phyloP scores from a whole-genome alignment of 2,888 invertebrate species.

The Scaptomyza reducta region DNA sequence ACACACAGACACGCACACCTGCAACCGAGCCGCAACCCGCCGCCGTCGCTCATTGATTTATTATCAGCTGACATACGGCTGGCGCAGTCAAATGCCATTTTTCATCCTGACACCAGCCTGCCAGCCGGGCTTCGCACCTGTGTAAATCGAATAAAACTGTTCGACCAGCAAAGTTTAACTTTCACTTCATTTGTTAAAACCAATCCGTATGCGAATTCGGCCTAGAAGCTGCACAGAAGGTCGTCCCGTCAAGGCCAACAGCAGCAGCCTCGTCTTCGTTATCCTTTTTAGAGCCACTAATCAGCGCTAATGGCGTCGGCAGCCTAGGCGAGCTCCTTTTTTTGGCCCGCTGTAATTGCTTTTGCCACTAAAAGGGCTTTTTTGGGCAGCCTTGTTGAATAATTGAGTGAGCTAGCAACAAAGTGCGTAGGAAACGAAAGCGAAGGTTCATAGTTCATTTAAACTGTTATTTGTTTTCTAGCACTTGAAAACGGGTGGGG shows the following conservation, averaged over 20 bases:
- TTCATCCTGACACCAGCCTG: conserved; percentile 51
- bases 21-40: not conserved
- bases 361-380: conserved; percentile 35
- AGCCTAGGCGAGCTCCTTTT: not conserved
- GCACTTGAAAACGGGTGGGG: conserved; percentile 1
- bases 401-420: conserved; percentile 22
- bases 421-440: conserved; percentile 9
- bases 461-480: not conserved
- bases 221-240: conserved; percentile 37
- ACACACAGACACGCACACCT: not conserved
- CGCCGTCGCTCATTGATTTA: conserved; percentile 60
- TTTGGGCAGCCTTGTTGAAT: conserved; percentile 32
- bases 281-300: conserved; percentile 33
- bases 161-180: conserved; percentile 59
- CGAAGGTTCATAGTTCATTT: not conserved
- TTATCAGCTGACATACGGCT: conserved; percentile 35
- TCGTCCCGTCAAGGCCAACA: conserved; percentile 36
- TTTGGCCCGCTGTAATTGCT: conserved; percentile 27
- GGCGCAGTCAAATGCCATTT: conserved; percentile 51
- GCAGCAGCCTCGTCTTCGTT: conserved; percentile 13
- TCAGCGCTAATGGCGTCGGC: conserved; percentile 37
- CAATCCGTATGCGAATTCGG: conserved; percentile 42
- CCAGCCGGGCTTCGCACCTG: conserved; percentile 35
- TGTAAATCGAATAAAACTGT: conserved; percentile 62
- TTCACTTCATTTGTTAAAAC: conserved; percentile 69